Base-by-base conservation (phyloP, 2,888 invertebrate species). In the Pachymerium ferrugineum region DNA sequence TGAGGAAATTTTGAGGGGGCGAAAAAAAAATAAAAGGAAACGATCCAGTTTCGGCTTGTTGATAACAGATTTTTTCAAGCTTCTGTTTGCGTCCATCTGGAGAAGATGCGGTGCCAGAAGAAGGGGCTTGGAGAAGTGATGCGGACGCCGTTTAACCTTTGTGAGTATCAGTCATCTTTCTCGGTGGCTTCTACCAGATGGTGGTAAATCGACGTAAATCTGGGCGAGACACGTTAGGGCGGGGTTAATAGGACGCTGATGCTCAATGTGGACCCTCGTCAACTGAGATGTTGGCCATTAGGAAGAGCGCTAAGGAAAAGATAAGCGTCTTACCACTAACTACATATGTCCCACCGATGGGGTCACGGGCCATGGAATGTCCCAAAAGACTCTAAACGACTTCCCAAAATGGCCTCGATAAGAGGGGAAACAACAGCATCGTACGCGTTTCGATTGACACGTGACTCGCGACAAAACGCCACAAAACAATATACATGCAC, bases 201-300 rank as follows among this genome's bases (percentile, higher is more conserved):
- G 47, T 54, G 47, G 47, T 54, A 54, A 54, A 54, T 54, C 47
- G 47, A 54, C 47, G 47, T 54, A 54, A 54, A 54, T 54, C 47
- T 54, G 47, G 19, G 47, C 19, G 16, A 54, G 47, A 54, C 47
- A 54, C 47, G 47, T 22, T 16, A 16, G 47, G 47, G 47, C 47
- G 47, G 47, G 47, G 47, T 54, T 54, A 54, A 54, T 54, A 54
- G 47, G 47, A 54, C 47, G 47, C 47, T 54, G 47, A 54, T 54
- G 47, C 47, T 54, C 47, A 54, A 54, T 54, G 47, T 19, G 47
- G 47, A 22, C 47, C 47, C 47, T 54, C 47, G 47, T 54, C 47
- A 54, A 54, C 47, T 54, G 47, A 54, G 47, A 54, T 54, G 47
- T 54, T 54, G 47, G 47, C 22, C 47, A 54, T 54, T 54, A 54